Conservation (phyloP, 2,888 invertebrate species). For the Sphecodes monilicornis region DNA sequence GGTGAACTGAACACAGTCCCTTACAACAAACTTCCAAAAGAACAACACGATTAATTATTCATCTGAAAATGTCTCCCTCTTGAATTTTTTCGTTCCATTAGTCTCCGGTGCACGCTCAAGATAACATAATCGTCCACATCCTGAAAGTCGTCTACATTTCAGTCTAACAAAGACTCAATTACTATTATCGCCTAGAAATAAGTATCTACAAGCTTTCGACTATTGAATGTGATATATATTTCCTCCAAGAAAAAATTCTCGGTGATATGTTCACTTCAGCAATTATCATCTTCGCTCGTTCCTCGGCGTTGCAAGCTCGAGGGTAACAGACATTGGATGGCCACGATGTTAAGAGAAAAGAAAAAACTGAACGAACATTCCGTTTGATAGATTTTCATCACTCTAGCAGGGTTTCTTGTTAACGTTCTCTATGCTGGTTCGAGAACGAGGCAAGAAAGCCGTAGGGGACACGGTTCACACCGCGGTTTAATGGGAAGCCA, state of each 20-base stretch:
- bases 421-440: constrained; percentile 22
- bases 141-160: not conserved
- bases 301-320: not conserved
- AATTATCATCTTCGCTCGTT: not conserved
- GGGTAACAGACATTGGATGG: not conserved
- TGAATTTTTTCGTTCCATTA: not conserved
- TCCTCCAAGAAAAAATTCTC: not conserved
- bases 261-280: not conserved
- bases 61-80: not conserved
- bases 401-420: constrained; percentile 13
- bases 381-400: not conserved
- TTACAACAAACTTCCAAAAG: not conserved
- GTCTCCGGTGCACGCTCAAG: not conserved
- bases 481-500: constrained; percentile 78
- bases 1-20: too few relatives aligned
- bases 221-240: not conserved
- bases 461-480: constrained; percentile 79
- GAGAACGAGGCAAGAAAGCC: constrained; percentile 25
- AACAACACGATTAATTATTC: not conserved
- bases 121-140: not conserved
- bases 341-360: not conserved
- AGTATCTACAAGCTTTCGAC: constrained; percentile 3
- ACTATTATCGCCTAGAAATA: not conserved
- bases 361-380: not conserved
- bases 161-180: constrained; percentile 5